phyloP scores from a whole-genome alignment of 1,140 invertebrate species.

The Trichoplusia ni region DNA sequence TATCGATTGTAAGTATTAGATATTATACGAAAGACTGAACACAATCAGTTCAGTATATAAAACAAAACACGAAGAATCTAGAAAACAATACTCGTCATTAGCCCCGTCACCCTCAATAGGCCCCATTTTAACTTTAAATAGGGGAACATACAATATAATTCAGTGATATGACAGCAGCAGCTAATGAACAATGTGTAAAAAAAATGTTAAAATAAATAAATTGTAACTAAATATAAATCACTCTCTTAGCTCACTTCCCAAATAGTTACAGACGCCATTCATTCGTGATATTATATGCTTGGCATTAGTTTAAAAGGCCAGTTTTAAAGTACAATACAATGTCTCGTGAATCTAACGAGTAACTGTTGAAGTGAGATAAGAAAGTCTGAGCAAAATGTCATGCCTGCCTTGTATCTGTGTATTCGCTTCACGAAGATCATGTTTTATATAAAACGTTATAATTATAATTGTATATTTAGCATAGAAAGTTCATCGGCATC shows the following conservation, averaged over 20 bases:
- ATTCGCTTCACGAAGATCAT: constrained; percentile 67
- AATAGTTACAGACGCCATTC: constrained; percentile 9
- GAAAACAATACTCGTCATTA: too few relatives aligned
- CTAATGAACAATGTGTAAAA: constrained; percentile 23
- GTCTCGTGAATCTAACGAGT: constrained; percentile 7
- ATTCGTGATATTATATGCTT: neutral
- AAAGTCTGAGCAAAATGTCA: constrained; percentile 55
- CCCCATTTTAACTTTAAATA: too few relatives aligned
- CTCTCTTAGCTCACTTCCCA: constrained; percentile 50
- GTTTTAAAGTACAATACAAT: too few relatives aligned
- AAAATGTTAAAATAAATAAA: constrained; percentile 46
- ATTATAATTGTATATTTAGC: constrained; percentile 70
- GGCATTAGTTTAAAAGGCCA: too few relatives aligned
- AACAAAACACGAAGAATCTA: too few relatives aligned
- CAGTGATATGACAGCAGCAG: constrained; percentile 2
- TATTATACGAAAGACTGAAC: too few relatives aligned
- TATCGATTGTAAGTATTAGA: too few relatives aligned
- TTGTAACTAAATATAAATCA: constrained; percentile 31
- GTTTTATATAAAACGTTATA: constrained; percentile 68
- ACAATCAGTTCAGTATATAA: too few relatives aligned
- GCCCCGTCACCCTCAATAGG: too few relatives aligned
- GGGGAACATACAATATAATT: too few relatives aligned
- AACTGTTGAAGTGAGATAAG: constrained; percentile 59
- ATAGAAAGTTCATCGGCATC: constrained; percentile 80
- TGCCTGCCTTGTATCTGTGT: constrained; percentile 73